These are phyloP conservation scores for Drosophila repletoides DNA, from an alignment of 1,140 invertebrate genomes.

Conservation along the genomic window DNA sequence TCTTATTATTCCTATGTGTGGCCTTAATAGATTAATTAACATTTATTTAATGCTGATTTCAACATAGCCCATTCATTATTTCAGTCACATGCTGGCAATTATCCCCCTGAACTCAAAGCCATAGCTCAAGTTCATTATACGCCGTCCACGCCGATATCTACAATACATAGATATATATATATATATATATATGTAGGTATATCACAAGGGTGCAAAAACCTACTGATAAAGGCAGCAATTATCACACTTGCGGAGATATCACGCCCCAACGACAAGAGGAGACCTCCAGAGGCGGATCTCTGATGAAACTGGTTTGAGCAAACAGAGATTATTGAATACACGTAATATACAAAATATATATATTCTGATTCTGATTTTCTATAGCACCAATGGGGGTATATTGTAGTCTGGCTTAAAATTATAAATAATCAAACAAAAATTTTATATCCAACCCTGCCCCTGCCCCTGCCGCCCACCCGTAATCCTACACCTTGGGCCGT, in stretches of 20 bases:
- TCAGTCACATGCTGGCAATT: slow-evolving; percentile 12
- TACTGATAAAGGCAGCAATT: slow-evolving; percentile 35
- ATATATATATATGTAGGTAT: not conserved
- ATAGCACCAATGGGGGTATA: not conserved
- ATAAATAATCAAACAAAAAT: slow-evolving; percentile 65
- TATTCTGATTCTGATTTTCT: slow-evolving; percentile 2
- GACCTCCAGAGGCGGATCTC: slow-evolving; percentile 9
- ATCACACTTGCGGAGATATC: slow-evolving; percentile 47
- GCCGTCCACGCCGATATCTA: no score
- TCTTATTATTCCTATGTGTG: no score
- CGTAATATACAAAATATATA: slow-evolving; percentile 1
- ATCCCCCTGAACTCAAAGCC: not conserved
- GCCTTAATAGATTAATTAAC: not conserved
- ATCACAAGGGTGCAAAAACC: slow-evolving; percentile 26
- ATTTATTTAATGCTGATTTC: not conserved
- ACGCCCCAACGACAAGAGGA: slow-evolving; percentile 11
- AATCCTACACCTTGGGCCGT: not conserved
- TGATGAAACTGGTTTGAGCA: slow-evolving; percentile 16
- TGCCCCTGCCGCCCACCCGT: not conserved
- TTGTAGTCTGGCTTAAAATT: slow-evolving; percentile 36
- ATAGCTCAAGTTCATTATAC: slow-evolving; percentile 15
- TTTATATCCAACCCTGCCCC: slow-evolving; percentile 40
- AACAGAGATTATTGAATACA: slow-evolving; percentile 7
- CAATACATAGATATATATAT: not conserved
- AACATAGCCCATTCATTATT: not conserved